These are phyloP conservation scores for Megalops atlanticus DNA, from an alignment of 2,113 vertebrate genomes.

Conservation along the genomic window DNA sequence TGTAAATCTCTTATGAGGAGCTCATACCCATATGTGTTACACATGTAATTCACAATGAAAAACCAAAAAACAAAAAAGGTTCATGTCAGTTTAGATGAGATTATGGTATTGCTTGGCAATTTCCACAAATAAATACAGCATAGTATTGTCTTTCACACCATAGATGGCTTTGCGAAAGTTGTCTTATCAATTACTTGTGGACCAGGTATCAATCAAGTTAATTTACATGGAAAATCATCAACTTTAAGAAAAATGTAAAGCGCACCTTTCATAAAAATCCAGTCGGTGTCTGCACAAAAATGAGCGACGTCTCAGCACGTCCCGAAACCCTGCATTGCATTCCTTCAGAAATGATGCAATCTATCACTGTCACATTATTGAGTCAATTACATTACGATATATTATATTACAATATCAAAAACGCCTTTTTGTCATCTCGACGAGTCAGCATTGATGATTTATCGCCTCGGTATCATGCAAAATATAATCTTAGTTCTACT, in stretches of 20 bases:
- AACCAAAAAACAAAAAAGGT: too few relatives aligned
- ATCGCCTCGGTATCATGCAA: slow-evolving; percentile 64
- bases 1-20: not conserved
- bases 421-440: slow-evolving; percentile 52
- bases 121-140: too few relatives aligned
- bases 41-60: too few relatives aligned
- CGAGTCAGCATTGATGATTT: slow-evolving; percentile 66
- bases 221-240: too few relatives aligned
- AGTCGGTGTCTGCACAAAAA: not conserved
- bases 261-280: not conserved
- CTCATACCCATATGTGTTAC: too few relatives aligned
- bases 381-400: slow-evolving; percentile 47
- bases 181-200: not conserved
- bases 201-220: not conserved
- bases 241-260: too few relatives aligned
- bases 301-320: slow-evolving; percentile 34
- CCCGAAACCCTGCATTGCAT: slow-evolving; percentile 59
- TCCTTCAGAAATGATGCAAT: slow-evolving; percentile 60
- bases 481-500: slow-evolving; percentile 68
- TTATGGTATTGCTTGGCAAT: too few relatives aligned
- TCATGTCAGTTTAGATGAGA: too few relatives aligned
- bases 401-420: slow-evolving; percentile 59
- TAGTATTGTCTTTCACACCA: too few relatives aligned
- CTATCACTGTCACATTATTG: slow-evolving; percentile 66
- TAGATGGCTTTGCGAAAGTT: too few relatives aligned